Conservation (phyloP, 2,113 vertebrate genomes). For the Rhea americana region DNA sequence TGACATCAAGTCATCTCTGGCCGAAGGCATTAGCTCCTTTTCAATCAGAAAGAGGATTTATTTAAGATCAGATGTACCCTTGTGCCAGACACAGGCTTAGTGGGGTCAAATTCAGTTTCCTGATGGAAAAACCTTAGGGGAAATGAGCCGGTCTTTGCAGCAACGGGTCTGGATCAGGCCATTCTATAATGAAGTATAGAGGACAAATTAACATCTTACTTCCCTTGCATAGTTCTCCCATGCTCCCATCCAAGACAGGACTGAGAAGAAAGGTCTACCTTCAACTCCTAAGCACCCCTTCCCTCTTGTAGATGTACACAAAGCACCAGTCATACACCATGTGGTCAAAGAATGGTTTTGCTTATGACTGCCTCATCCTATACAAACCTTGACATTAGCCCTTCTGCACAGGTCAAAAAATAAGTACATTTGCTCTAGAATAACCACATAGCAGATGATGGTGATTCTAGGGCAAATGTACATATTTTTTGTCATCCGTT, state of each 20-base stretch:
- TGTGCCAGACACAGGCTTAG: not conserved
- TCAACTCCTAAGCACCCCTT: not conserved
- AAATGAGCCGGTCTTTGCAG: not conserved
- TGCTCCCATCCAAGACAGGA: not conserved
- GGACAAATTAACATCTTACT: not conserved
- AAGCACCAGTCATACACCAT: not conserved
- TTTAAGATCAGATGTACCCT: not conserved
- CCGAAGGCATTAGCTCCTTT: not conserved
- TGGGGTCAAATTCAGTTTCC: not conserved
- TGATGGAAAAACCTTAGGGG: not conserved
- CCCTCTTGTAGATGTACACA: not conserved
- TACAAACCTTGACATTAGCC: not conserved
- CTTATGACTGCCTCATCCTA: not conserved
- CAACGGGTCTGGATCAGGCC: not conserved
- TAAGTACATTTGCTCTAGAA: accelerated
- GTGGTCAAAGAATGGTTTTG: not conserved
- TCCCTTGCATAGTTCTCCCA: not conserved
- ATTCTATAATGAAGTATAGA: not conserved
- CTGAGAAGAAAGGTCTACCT: not conserved
- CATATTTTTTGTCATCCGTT: not conserved
- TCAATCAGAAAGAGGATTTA: not conserved
- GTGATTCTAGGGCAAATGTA: too few relatives aligned
- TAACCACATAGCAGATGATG: not conserved
- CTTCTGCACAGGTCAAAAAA: not conserved
- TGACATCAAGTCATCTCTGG: not conserved